A percentile compares a stretch with the other conserved stretches of the same genome.
These are phyloP conservation scores for Nesoenas mayeri DNA, from an alignment of 2,113 vertebrate genomes.

Conservation along the genomic window DNA sequence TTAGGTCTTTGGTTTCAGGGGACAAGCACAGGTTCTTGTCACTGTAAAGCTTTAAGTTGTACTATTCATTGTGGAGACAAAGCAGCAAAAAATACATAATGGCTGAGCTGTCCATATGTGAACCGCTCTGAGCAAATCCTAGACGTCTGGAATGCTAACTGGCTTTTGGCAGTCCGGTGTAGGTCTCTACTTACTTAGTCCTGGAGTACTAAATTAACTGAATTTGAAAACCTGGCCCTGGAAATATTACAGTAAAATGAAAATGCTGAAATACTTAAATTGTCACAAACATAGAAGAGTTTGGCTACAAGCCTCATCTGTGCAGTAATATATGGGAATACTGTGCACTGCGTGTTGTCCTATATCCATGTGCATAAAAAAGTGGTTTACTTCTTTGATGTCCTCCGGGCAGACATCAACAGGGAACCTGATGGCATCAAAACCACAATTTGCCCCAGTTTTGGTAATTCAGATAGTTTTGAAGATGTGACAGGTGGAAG, in stretches of 20 bases:
- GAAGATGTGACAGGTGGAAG: accelerated
- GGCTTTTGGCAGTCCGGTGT: neutral
- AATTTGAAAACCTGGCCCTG: neutral
- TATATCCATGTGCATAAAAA: accelerated
- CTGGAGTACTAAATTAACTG: neutral
- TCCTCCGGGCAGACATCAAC: neutral
- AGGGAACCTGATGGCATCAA: neutral
- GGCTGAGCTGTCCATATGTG: neutral
- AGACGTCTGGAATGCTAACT: neutral
- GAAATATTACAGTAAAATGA: neutral
- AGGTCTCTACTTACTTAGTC: neutral
- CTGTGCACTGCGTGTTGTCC: neutral
- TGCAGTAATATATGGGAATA: no score
- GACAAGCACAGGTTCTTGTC: neutral
- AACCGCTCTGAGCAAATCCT: neutral
- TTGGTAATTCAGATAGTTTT: neutral
- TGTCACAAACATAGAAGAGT: neutral
- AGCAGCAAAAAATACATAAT: neutral
- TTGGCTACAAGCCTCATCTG: neutral
- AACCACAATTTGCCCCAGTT: neutral
- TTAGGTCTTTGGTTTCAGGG: neutral
- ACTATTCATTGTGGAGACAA: neutral
- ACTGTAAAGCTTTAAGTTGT: neutral
- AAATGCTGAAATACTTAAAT: neutral
- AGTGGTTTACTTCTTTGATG: neutral